Evolutionary conservation across 2,888 invertebrate genomes (phyloP), one percentile per base, ranked within the genome.

Genomic region (Argyresthia albistria): DNA sequence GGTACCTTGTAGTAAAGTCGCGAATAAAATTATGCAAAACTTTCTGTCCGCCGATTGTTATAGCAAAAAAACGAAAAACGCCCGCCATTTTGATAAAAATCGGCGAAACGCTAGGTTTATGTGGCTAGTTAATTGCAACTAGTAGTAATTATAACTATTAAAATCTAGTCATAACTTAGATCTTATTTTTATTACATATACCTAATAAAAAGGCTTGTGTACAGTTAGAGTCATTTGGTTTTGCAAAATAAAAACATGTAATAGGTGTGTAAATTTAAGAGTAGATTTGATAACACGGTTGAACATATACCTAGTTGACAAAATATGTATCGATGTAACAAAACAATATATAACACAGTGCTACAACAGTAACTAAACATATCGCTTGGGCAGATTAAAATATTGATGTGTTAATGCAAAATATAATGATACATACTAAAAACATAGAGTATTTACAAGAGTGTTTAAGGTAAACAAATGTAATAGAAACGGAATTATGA

Each of bases 281-380:
- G 75, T 84, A 83, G 83, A 82, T 84, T 86, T 84, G 81, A 83
- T 83, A 84, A 74, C 75, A 79, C 73, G 67, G 75, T 72, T 74
- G 70, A 70, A 65, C 67, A 70, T 68, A 69, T 70, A 39, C 39
- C 3, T 39, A 6, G 4, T 39, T 9, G 3, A 39, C n/a, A 39
- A 39, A 9, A 39, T 39, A 39, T 11, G 8, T 39, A 39, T 39
- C 9, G 25, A 25, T 6, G 39, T 39, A 39, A 39, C n/a, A 1
- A 39, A 11, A 39, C 39, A 39, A 70, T 73, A 69, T 25, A 25
- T n/a, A n/a, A 76, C 71, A 78, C 71, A 73, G 73, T 76, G 82
- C 79, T 83, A 86, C 84, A 84, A 86, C 84, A 84, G 83, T 65
- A 62, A 25, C 25, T 4, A 83, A 76, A 86, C 86, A 84, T 86